Conservation (phyloP, 1,140 invertebrate genomes). For the Dendroctonus valens region DNA sequence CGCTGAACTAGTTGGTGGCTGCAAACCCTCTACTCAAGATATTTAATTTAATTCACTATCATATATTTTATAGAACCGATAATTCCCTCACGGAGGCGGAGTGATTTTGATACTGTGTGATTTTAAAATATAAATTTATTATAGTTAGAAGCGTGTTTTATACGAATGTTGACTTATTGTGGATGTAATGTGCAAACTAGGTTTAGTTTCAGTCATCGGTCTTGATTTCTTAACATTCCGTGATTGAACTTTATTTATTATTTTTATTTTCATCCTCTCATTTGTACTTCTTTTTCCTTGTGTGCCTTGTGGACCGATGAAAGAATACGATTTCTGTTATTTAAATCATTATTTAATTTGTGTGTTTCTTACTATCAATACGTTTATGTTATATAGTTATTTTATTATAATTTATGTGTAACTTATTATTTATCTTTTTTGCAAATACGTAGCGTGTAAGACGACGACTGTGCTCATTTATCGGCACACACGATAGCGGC, state of each 20-base stretch:
- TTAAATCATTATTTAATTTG: slow-evolving; percentile 52
- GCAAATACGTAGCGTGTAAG: slow-evolving; percentile 37
- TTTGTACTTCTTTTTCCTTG: slow-evolving; percentile 39
- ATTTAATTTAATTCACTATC: slow-evolving; percentile 42
- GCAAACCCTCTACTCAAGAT: slow-evolving; percentile 35
- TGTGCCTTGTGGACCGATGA: slow-evolving; percentile 47
- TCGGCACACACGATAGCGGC: slow-evolving; percentile 37
- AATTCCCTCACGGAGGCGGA: slow-evolving; percentile 41
- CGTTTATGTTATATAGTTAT: slow-evolving; percentile 52
- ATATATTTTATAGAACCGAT: slow-evolving; percentile 44
- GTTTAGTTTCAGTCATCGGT: slow-evolving; percentile 48
- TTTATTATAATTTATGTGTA: slow-evolving; percentile 54
- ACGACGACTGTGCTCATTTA: slow-evolving; percentile 44
- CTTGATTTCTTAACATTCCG: slow-evolving; percentile 50
- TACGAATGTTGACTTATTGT: slow-evolving; percentile 45
- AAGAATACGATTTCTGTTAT: slow-evolving; percentile 50
- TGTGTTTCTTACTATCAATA: slow-evolving; percentile 50
- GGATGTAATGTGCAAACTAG: slow-evolving; percentile 49
- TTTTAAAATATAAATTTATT: slow-evolving; percentile 45
- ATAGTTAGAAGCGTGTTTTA: slow-evolving; percentile 46
- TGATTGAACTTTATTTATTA: slow-evolving; percentile 48
- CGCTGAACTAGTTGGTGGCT: slow-evolving; percentile 5
- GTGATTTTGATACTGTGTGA: slow-evolving; percentile 53
- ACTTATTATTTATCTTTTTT: slow-evolving; percentile 51
- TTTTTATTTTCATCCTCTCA: slow-evolving; percentile 38